Conservation (phyloP, 2,888 invertebrate genomes). For the Spodoptera littoralis region DNA sequence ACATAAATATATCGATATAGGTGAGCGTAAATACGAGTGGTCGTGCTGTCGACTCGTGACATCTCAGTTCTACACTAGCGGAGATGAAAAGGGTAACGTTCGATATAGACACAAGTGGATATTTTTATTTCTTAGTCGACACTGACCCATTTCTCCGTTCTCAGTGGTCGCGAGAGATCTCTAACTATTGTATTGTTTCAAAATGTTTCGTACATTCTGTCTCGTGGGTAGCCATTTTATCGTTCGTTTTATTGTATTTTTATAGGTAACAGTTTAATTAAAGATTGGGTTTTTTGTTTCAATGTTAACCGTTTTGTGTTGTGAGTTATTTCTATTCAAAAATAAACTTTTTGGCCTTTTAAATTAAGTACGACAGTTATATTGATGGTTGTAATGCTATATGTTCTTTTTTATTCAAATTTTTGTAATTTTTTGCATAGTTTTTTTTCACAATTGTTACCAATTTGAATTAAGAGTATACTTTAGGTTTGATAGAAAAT, state of each 20-base stretch:
- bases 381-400: too few species aligned
- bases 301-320: too few species aligned
- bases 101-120: conserved; percentile 58
- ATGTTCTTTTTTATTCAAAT: too few species aligned
- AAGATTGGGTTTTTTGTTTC: background rate
- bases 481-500: too few species aligned
- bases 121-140: conserved; percentile 65
- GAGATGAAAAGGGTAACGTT: conserved; percentile 63
- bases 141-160: conserved; percentile 63
- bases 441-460: too few species aligned
- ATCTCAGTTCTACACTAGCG: conserved; percentile 61
- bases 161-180: conserved; percentile 31
- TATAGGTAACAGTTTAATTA: conserved; percentile 20
- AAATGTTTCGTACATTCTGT: conserved; percentile 44
- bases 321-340: too few species aligned
- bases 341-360: too few species aligned
- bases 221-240: conserved; percentile 31
- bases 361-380: too few species aligned
- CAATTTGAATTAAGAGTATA: too few species aligned
- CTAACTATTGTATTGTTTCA: conserved; percentile 57
- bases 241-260: conserved; percentile 26
- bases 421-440: too few species aligned
- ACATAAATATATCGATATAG: conserved; percentile 29
- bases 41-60: conserved; percentile 50
- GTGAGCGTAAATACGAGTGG: conserved; percentile 30